A percentile compares a stretch with the other conserved stretches of the same genome.
Evolutionary conservation across 2,888 invertebrate genomes (phyloP).

Genomic region (Leucoma salicis): DNA sequence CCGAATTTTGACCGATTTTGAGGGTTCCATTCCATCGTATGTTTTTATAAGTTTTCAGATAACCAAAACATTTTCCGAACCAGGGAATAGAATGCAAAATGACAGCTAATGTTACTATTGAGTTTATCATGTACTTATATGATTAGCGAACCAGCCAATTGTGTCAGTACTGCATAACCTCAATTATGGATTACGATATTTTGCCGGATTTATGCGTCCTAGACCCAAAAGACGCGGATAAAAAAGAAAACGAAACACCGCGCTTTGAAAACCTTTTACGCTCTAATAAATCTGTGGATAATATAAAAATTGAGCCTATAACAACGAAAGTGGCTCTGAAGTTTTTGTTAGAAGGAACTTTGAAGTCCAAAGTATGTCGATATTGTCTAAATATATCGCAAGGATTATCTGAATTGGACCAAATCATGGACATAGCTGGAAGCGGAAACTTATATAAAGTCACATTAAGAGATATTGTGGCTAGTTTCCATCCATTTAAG

Average conservation of each 20-base stretch:
- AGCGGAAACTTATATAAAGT: constrained; percentile 56
- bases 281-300: not conserved
- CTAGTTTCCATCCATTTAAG: constrained; percentile 69
- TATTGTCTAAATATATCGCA: constrained; percentile 57
- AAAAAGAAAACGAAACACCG: constrained; percentile 8
- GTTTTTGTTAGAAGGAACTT: constrained; percentile 54
- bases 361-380: constrained; percentile 59
- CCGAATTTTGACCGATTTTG: no score
- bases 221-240: constrained; percentile 29
- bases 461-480: constrained; percentile 62
- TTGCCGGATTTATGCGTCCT: constrained; percentile 18
- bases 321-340: constrained; percentile 61
- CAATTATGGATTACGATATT: constrained; percentile 35
- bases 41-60: no score
- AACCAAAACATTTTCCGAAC: no score
- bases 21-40: no score
- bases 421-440: constrained; percentile 56
- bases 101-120: no score
- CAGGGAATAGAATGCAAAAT: no score
- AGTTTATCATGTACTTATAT: no score
- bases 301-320: constrained; percentile 32
- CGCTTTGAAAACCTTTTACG: not conserved
- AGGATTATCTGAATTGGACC: constrained; percentile 57
- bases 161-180: constrained; percentile 28
- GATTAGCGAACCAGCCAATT: not conserved